Evolutionary conservation across 2,113 vertebrate genomes (phyloP), one percentile per base, ranked within the genome.

Genomic region (Spilogale gracilis): DNA sequence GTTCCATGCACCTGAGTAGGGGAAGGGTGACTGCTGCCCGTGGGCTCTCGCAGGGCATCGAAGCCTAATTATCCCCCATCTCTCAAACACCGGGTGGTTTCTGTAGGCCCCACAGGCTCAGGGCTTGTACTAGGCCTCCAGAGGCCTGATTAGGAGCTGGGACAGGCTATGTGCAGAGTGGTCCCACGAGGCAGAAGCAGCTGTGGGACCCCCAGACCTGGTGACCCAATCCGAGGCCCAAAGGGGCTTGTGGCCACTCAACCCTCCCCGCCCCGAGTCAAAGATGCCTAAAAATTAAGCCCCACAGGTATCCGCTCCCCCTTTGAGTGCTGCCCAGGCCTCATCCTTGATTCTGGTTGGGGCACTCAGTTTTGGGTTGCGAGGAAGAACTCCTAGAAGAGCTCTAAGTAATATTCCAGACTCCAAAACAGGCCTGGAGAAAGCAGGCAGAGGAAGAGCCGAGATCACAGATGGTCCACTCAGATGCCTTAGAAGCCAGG

Each of bases 331-430:
- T 50, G 45, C 45, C 71, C 71, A 4, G 73, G 71, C 73, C 30
- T 38, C 60, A 2, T 0, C 0, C 10, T 11, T 21, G n/a, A 32
- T 56, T 58, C 82, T 18, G 17, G 50, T 17, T 9, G n/a, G 83
- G 54, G 9, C 2, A 2, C 61, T 83, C 0, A 0, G 18, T n/a
- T 43, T 82, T 17, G 30, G 9, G 69, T 18, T 3, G 1, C 58
- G 43, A 87, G 73, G 25, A 85, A 56, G n/a, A 87, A n/a, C 74
- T 84, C 69, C 45, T n/a, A 5, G 76, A 16, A 23, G 56, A 27
- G 74, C 67, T 45, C 25, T 43, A 43, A 9, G 12, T 65, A 69
- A 86, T 11, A 60, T 38, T 52, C 50, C 43, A 30, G 43, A 23
- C 23, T 91, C 69, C 90, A 73, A 65, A 81, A 81, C 9, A 38